These are phyloP conservation scores for Adela reaumurella DNA, from an alignment of 2,888 invertebrate genomes.

Conservation along the genomic window DNA sequence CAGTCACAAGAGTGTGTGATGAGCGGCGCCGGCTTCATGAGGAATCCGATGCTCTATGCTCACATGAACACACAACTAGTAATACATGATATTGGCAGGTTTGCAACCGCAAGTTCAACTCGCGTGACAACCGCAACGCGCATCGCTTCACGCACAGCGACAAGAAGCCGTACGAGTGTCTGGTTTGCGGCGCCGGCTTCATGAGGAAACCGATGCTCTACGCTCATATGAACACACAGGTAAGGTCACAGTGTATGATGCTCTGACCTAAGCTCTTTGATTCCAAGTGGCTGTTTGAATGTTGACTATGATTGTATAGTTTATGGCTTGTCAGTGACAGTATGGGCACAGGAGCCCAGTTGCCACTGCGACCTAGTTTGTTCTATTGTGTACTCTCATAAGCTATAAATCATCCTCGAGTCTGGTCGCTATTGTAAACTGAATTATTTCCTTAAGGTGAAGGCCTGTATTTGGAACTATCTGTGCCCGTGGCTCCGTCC, in stretches of 20 bases:
- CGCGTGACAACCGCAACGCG: slow-evolving; percentile 79
- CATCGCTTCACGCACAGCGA: slow-evolving; percentile 83
- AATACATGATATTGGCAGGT: too few species aligned
- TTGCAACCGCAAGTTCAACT: slow-evolving; percentile 81
- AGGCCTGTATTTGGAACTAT: too few species aligned
- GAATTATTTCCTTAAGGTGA: too few species aligned
- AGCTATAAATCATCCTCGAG: too few species aligned
- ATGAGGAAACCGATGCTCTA: slow-evolving; percentile 79
- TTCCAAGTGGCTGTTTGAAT: neutral
- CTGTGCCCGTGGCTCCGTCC: too few species aligned
- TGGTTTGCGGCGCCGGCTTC: slow-evolving; percentile 75
- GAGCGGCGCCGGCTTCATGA: slow-evolving; percentile 80
- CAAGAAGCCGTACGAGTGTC: slow-evolving; percentile 82
- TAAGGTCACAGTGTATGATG: slow-evolving; percentile 20
- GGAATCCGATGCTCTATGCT: slow-evolving; percentile 71
- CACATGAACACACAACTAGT: slow-evolving; percentile 71
- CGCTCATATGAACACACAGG: slow-evolving; percentile 69
- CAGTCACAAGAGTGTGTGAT: slow-evolving; percentile 77
- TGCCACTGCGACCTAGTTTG: too few species aligned
- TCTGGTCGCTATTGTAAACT: too few species aligned
- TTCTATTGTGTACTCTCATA: too few species aligned
- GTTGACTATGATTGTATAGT: too few species aligned
- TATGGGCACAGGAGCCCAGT: too few species aligned
- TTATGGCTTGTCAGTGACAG: too few species aligned
- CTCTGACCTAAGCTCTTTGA: neutral